phyloP scores from a whole-genome alignment of 2,113 vertebrate species.

The Tyrannus savana region DNA sequence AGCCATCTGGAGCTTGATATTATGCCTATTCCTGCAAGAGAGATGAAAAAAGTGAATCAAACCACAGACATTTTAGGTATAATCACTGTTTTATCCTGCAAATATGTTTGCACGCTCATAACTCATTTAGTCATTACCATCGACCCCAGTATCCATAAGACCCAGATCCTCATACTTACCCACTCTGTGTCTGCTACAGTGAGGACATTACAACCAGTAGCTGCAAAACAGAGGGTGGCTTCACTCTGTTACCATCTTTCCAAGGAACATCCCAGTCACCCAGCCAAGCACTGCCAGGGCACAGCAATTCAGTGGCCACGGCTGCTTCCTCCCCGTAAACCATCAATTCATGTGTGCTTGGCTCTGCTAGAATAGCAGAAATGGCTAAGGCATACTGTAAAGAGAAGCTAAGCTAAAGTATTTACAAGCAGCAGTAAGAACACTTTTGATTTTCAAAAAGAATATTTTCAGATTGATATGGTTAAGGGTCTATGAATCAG shows the following conservation, averaged over 20 bases:
- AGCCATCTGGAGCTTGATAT: not conserved
- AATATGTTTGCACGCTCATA: not conserved
- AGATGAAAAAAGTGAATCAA: not conserved
- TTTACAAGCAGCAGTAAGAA: not conserved
- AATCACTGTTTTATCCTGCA: not conserved
- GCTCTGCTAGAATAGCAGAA: not conserved
- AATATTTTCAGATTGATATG: not conserved
- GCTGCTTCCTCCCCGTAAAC: not conserved
- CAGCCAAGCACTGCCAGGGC: not conserved
- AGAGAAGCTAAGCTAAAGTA: not conserved
- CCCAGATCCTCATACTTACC: rapidly evolving
- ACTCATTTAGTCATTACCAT: not conserved
- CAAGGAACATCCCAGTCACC: not conserved
- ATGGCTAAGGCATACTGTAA: not conserved
- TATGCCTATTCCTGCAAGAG: not conserved
- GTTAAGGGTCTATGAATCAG: not conserved
- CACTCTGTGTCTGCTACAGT: not conserved
- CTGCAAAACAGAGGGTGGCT: not conserved
- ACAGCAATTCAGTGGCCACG: not conserved
- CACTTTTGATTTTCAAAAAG: not conserved
- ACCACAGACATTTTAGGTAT: not conserved
- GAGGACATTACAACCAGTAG: not conserved
- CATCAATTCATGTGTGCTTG: not conserved
- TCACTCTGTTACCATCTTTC: not conserved
- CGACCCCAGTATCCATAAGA: not conserved